A percentile compares a stretch with the other conserved stretches of the same genome.
Conservation (phyloP, 2,797 vertebrate genomes). For the Xerus rutilus region DNA sequence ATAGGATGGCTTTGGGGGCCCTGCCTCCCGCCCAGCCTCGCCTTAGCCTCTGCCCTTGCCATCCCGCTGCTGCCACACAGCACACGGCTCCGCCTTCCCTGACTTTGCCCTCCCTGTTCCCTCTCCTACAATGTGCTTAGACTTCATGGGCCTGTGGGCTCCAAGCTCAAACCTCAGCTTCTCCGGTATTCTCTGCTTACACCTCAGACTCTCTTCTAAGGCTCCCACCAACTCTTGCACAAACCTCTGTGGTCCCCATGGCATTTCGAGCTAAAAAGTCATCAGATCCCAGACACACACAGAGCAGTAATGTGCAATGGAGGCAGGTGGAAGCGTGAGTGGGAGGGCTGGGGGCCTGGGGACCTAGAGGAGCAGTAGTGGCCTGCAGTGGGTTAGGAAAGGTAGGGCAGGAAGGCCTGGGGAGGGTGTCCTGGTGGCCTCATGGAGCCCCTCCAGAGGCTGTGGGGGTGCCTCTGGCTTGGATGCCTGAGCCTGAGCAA, state of each 20-base stretch:
- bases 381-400: neutral
- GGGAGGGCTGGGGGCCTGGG: neutral
- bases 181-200: fast-evolving
- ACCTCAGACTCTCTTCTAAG: neutral
- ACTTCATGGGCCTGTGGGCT: neutral
- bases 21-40: neutral
- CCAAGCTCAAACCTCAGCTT: neutral
- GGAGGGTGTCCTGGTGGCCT: neutral
- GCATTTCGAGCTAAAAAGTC: neutral
- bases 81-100: neutral
- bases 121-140: neutral
- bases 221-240: neutral
- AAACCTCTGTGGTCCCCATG: neutral
- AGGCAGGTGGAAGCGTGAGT: neutral
- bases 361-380: neutral
- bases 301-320: fast-evolving
- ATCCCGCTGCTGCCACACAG: neutral
- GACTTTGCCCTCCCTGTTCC: too few species aligned
- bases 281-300: neutral
- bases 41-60: neutral
- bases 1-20: too few species aligned
- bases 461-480: neutral
- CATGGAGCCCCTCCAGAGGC: neutral
- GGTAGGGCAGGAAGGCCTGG: fast-evolving
- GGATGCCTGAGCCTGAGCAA: neutral